Base-by-base conservation (phyloP, 2,888 invertebrate species). In the Augochlorella aurata region DNA sequence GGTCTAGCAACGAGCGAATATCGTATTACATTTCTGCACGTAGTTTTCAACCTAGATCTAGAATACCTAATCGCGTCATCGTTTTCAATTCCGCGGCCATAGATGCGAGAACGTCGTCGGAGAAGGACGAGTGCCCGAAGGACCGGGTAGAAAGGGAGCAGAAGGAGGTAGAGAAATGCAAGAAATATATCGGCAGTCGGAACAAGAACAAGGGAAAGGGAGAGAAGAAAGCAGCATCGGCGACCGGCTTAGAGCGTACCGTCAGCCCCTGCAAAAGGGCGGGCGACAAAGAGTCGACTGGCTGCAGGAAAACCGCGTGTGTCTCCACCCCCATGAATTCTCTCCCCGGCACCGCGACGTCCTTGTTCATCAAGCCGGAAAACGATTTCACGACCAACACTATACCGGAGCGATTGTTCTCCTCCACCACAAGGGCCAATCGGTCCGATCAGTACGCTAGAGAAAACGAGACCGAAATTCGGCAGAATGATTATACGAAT, bases 101-200 rank as follows among this genome's bases (percentile, higher is more conserved):
- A 77, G 82, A 54, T 2, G 52, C n/a, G 10, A 1, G 8, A 29
- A 0, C 21, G 12, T 24, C 45, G 0, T 16, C 65, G 14, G 24
- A 38, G 7, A 29, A 52, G 0, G 81, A 84, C 0, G 84, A 84
- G 10, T 77, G 81, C 0, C 0, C 5, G 8, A 63, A 72, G n/a
- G 79, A 77, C 0, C 67, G 79, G 12, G 8, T 45, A 14, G 63
- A 74, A 0, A 82, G 81, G 16, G 88, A 85, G 10, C 54, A 24
- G 1, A 81, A 79, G 44, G 88, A 88, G 74, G 73, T 88, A 8
- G 44, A 79, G 12, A 72, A 79, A 10, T 89, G 88, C 58, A 87
- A 83, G 76, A 79, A 76, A n/a, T 2, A 24, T 7, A 16, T 12
- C n/a, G 5, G 7, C 0, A 21, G 24, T 0, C 54, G 54, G 65